Evolutionary conservation across 2,888 invertebrate genomes (phyloP).

Genomic region (Smittia sp.): DNA sequence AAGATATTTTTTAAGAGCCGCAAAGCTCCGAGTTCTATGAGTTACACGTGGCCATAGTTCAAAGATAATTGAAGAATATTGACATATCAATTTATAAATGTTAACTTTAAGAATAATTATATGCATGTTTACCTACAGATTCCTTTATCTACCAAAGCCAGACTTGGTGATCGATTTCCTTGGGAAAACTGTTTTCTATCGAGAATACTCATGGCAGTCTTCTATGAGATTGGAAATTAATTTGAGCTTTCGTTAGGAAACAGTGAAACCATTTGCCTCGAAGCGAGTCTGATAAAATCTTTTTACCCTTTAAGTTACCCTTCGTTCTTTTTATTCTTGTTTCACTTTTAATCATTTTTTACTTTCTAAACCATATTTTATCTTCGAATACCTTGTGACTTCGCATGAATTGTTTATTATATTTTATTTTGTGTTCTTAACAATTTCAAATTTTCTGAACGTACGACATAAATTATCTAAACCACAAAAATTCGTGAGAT

Average conservation of each 20-base stretch:
- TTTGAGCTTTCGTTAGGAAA: too few relatives aligned
- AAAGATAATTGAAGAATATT: background rate
- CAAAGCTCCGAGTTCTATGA: background rate
- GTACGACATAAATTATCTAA: slow-evolving; percentile 1
- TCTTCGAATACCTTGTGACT: too few relatives aligned
- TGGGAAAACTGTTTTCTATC: too few relatives aligned
- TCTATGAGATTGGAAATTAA: too few relatives aligned
- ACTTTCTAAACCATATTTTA: too few relatives aligned
- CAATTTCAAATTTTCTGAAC: background rate
- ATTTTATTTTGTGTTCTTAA: slow-evolving; percentile 23
- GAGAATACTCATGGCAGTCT: too few relatives aligned
- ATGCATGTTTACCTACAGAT: slow-evolving; percentile 33
- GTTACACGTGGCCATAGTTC: slow-evolving; percentile 37
- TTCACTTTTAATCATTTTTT: too few relatives aligned
- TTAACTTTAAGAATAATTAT: slow-evolving; percentile 35
- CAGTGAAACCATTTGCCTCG: too few relatives aligned
- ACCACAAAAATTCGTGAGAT: slow-evolving; percentile 75
- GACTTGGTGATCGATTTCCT: too few relatives aligned
- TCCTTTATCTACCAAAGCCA: background rate
- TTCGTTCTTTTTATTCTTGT: too few relatives aligned
- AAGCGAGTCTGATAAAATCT: too few relatives aligned
- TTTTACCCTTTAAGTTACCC: too few relatives aligned
- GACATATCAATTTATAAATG: slow-evolving; percentile 24
- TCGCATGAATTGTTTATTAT: slow-evolving; percentile 37
- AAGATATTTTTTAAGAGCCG: background rate